phyloP scores from a whole-genome alignment of 1,140 invertebrate genomes.

The Drosophila parvula region DNA sequence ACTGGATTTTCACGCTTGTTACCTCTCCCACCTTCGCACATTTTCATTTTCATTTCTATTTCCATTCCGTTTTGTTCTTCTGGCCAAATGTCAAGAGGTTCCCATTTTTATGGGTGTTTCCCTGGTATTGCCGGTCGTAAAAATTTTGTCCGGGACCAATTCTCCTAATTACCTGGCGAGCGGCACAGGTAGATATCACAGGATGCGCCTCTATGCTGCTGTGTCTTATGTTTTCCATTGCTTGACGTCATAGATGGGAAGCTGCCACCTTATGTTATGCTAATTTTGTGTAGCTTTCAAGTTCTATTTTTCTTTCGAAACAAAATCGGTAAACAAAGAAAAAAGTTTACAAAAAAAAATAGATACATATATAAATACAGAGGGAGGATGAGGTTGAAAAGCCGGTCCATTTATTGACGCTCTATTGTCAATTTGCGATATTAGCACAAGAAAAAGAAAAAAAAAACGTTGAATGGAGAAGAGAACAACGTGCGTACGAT shows the following conservation, averaged over 20 bases:
- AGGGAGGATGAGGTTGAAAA: conserved; percentile 19
- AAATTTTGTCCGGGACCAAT: conserved; percentile 27
- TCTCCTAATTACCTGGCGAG: conserved; percentile 57
- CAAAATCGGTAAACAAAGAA: conserved; percentile 50
- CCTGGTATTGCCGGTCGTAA: conserved; percentile 42
- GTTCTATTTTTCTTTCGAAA: conserved; percentile 58
- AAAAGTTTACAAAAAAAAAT: conserved; percentile 17
- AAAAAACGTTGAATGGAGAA: conserved; percentile 35
- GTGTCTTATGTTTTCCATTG: not conserved
- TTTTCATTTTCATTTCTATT: conserved; percentile 3
- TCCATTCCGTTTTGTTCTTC: conserved; percentile 24
- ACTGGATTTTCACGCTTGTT: conserved; percentile 44
- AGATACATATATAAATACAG: not conserved
- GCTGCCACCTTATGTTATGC: conserved; percentile 60
- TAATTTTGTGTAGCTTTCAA: conserved; percentile 55
- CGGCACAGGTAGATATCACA: conserved; percentile 49
- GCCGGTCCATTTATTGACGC: conserved; percentile 65
- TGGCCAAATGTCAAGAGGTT: conserved; percentile 48
- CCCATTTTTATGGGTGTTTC: conserved; percentile 30
- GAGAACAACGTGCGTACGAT: conserved; percentile 51
- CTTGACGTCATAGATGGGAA: conserved; percentile 51
- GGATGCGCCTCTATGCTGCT: conserved; percentile 24
- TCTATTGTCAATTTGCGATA: conserved; percentile 72
- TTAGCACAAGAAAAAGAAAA: conserved; percentile 39
- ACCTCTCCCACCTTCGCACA: not conserved